Conservation (phyloP, 2,888 invertebrate species). For the Drosophila acutilabella region DNA sequence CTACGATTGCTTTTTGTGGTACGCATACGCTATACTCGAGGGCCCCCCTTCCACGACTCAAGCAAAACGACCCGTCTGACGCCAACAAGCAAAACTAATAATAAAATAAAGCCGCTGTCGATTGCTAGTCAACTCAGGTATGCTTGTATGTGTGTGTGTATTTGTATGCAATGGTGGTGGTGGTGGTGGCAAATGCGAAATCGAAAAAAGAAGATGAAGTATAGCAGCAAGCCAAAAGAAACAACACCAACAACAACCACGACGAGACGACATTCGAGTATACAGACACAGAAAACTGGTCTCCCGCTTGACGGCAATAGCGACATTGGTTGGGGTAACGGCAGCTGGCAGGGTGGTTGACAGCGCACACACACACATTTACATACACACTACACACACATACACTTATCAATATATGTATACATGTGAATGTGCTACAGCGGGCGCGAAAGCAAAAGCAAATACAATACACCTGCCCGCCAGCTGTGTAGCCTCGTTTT, state of each 20-base stretch:
- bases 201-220: constrained; percentile 78
- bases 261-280: constrained; percentile 63
- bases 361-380: constrained; percentile 24
- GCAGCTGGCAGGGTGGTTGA: constrained; percentile 60
- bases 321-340: constrained; percentile 30
- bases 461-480: constrained; percentile 74
- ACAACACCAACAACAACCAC: constrained; percentile 45
- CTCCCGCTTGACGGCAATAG: constrained; percentile 28
- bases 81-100: constrained; percentile 72
- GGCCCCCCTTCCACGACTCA: constrained; percentile 14
- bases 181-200: constrained; percentile 64
- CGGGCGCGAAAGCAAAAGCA: constrained; percentile 63
- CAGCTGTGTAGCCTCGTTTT: constrained; percentile 81
- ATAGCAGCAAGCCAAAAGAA: constrained; percentile 60
- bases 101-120: constrained; percentile 75
- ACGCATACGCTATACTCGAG: constrained; percentile 52
- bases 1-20: constrained; percentile 36
- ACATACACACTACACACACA: background rate
- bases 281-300: constrained; percentile 75
- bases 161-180: constrained; percentile 52
- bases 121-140: constrained; percentile 61
- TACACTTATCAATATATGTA: constrained; percentile 2
- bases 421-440: constrained; percentile 27
- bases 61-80: constrained; percentile 41
- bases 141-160: constrained; percentile 25